These are phyloP conservation scores for Eolophus roseicapilla DNA, from an alignment of 2,113 vertebrate genomes.

Conservation along the genomic window DNA sequence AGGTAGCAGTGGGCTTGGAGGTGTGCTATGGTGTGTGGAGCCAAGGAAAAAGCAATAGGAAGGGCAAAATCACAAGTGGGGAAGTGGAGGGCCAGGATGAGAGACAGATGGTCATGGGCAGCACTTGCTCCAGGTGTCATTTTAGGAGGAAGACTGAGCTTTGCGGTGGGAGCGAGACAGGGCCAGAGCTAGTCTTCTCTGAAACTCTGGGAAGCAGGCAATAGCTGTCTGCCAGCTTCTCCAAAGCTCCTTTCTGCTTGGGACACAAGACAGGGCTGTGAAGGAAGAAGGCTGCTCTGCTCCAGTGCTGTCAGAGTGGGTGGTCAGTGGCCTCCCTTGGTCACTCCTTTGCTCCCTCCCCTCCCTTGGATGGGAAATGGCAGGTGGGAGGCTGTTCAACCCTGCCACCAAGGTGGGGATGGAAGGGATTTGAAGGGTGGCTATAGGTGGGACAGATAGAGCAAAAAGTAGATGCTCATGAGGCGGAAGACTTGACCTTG, in stretches of 20 bases:
- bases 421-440: background rate
- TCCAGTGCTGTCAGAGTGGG: fast-evolving
- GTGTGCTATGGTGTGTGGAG: background rate
- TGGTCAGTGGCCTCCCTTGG: background rate
- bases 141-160: background rate
- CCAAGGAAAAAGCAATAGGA: background rate
- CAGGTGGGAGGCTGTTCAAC: background rate
- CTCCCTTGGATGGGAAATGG: background rate
- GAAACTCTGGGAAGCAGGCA: fast-evolving
- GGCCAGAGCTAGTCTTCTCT: background rate
- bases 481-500: fast-evolving
- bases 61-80: background rate
- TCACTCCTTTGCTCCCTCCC: background rate
- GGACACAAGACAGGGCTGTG: fast-evolving
- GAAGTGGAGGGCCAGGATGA: background rate
- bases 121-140: background rate
- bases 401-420: fast-evolving
- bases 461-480: background rate
- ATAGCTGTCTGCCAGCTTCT: background rate
- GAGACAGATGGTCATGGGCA: background rate
- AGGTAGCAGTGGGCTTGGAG: background rate
- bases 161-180: fast-evolving
- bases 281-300: background rate
- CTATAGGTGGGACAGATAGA: background rate
- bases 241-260: background rate